A percentile compares a stretch with the other conserved stretches of the same genome.
Evolutionary conservation across 2,113 vertebrate species (phyloP).

Genomic region (Bos indicus): DNA sequence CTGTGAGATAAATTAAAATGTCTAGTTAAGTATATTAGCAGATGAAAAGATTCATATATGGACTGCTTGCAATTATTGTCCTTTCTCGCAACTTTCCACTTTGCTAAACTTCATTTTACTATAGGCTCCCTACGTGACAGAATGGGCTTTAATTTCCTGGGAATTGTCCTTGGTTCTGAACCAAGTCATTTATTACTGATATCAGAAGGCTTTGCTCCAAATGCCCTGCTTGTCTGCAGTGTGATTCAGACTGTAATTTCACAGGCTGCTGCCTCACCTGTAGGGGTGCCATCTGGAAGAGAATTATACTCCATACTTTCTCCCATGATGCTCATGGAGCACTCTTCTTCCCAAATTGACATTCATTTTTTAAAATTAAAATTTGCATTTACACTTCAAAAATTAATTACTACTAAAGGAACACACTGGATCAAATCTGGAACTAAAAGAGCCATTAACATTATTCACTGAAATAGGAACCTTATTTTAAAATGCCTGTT

Average conservation of each 20-base stretch:
- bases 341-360: slow-evolving; percentile 45
- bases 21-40: not conserved
- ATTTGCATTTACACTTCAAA: slow-evolving; percentile 56
- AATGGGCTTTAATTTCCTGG: slow-evolving; percentile 47
- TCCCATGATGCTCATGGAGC: slow-evolving; percentile 59
- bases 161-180: slow-evolving; percentile 75
- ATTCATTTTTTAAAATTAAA: slow-evolving; percentile 52
- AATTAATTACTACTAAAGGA: slow-evolving; percentile 73
- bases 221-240: slow-evolving; percentile 77
- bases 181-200: slow-evolving; percentile 82
- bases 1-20: not conserved
- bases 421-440: slow-evolving; percentile 40
- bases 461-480: slow-evolving; percentile 3
- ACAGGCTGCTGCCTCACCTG: slow-evolving; percentile 92
- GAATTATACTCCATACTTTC: slow-evolving; percentile 74
- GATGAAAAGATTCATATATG: not conserved
- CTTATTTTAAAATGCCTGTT: not conserved
- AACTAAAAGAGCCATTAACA: slow-evolving; percentile 44
- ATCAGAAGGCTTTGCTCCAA: slow-evolving; percentile 74
- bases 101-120: not conserved
- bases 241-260: slow-evolving; percentile 95
- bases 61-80: not conserved
- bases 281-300: slow-evolving; percentile 84
- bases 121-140: not conserved
- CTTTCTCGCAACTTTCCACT: slow-evolving; percentile 62